These are phyloP conservation scores for Apodemia hepburni DNA, from an alignment of 2,888 invertebrate species.

Conservation along the genomic window DNA sequence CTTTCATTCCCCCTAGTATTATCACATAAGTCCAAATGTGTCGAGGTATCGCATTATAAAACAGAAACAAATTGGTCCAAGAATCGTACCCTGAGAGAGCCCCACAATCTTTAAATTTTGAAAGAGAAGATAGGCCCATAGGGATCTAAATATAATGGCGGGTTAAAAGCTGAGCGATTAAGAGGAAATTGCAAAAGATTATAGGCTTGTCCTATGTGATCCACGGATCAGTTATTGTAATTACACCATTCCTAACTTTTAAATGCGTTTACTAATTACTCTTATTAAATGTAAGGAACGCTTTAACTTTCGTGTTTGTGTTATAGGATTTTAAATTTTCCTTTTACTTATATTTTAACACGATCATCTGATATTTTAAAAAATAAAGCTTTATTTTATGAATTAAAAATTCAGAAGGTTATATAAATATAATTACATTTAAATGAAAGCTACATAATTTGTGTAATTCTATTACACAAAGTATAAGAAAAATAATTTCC, in stretches of 20 bases:
- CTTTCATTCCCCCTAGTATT: constrained; percentile 71
- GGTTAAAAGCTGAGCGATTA: constrained; percentile 61
- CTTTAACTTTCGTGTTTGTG: neutral
- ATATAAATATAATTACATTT: no score
- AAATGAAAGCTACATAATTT: no score
- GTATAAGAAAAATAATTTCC: no score
- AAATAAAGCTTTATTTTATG: no score
- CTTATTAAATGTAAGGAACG: constrained; percentile 16
- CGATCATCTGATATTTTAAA: no score
- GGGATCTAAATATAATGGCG: constrained; percentile 45
- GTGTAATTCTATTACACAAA: no score
- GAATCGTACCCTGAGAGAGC: constrained; percentile 20
- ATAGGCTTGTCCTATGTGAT: constrained; percentile 57
- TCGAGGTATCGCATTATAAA: constrained; percentile 51
- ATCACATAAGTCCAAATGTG: constrained; percentile 78
- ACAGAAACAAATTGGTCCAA: constrained; percentile 41
- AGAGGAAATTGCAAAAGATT: constrained; percentile 76
- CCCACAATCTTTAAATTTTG: constrained; percentile 24
- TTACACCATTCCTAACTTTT: constrained; percentile 62
- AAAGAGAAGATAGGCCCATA: constrained; percentile 34
- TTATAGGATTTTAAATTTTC: neutral
- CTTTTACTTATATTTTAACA: no score
- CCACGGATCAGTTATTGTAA: constrained; percentile 60
- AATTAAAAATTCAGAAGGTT: no score
- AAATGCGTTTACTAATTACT: constrained; percentile 63